Evolutionary conservation across 2,797 vertebrate genomes (phyloP), one percentile per base, ranked within the genome.

Genomic region (Meda fulgida): DNA sequence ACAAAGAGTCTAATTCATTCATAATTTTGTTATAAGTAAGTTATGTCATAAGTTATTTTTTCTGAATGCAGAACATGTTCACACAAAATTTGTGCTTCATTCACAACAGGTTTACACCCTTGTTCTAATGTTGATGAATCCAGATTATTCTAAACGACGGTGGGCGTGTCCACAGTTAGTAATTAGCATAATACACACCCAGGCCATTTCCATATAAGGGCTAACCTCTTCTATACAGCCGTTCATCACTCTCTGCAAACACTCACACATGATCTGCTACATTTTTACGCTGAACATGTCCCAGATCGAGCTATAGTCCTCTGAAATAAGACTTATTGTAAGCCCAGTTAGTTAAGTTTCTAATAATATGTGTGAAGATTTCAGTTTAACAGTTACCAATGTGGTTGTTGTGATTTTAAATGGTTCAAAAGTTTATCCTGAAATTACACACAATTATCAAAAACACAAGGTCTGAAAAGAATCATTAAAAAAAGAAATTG

Each of bases 101-200:
- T 72, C n/a, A 46, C 16, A 46, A 18, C 40, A 29, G 26, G 1
- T 29, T 26, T 1, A 3, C 48, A 31, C 6, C 26, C 40, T 46
- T 46, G 26, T 71, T 46, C 40, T 71, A 71, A 46, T 71, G 18
- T 10, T 73, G 71, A 73, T 73, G 26, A 73, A 29, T 73, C 10
- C 19, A 18, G 26, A 73, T 21, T 73, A 73, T 19, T 73, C 43
- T 31, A 11, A 8, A 73, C 6, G 43, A 51, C 1, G 5, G 14
- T 73, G 26, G 43, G 71, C 2, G 2, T 73, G 71, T 73, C 43
- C 19, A 31, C 18, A 51, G 7, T 51, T 6, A 6, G 16, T 19
- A 19, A 73, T 73, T 72, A 48, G 43, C 70, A 73, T 73, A 73
- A 73, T 46, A 51, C 46, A 73, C 5, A 1, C 43, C 43, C 38